Conservation (phyloP, 2,888 invertebrate species). For the Hesperia comma region DNA sequence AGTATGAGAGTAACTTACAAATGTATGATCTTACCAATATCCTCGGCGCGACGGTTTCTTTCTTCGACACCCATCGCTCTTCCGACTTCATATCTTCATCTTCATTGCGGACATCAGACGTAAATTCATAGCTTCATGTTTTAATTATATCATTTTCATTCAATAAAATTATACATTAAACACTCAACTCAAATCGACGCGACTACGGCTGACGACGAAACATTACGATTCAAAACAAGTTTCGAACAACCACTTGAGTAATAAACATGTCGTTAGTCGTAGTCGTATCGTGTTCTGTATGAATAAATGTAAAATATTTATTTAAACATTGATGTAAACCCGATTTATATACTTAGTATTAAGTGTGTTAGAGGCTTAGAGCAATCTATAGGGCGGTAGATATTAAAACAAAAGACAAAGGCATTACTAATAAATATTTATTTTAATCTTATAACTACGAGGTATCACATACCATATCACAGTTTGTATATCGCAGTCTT, state of each 20-base stretch:
- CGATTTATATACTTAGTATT: background rate
- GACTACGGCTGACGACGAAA: background rate
- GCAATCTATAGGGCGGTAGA: constrained; percentile 22
- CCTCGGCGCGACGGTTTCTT: constrained; percentile 52
- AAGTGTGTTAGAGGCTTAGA: background rate
- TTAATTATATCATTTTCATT: constrained; percentile 25
- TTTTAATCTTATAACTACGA: constrained; percentile 41
- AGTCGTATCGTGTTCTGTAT: background rate
- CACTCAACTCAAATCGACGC: constrained; percentile 6
- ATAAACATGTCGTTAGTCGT: background rate
- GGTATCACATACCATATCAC: constrained; percentile 50
- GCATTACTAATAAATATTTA: constrained; percentile 46
- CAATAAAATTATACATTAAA: constrained; percentile 22
- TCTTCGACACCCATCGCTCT: constrained; percentile 43
- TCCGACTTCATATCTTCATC: constrained; percentile 29
- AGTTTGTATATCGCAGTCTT: constrained; percentile 36
- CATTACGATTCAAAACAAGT: background rate
- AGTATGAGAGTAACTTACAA: constrained; percentile 46
- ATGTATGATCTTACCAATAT: constrained; percentile 54
- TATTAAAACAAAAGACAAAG: constrained; percentile 51
- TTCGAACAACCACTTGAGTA: background rate
- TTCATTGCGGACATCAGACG: constrained; percentile 26
- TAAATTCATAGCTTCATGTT: constrained; percentile 32
- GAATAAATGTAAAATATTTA: background rate
- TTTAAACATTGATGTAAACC: background rate